A percentile compares a stretch with the other conserved stretches of the same genome.
Conservation (phyloP, 2,797 vertebrate genomes). For the Delichon dasypus region DNA sequence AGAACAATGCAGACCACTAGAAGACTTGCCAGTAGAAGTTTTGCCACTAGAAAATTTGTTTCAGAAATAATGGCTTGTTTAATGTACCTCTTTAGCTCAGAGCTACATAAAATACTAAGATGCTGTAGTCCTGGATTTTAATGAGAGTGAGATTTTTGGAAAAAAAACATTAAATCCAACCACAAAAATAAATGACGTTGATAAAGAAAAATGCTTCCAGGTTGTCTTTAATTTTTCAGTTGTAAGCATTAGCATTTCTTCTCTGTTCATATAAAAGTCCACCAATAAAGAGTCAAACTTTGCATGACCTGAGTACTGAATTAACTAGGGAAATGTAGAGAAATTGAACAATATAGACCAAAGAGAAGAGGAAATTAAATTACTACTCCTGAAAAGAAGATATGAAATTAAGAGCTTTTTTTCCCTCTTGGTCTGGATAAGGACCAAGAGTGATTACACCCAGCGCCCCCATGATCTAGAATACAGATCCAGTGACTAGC, state of each 20-base stretch:
- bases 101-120: background rate
- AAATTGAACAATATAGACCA: background rate
- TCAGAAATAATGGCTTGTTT: background rate
- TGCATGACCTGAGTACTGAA: background rate
- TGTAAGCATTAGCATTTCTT: background rate
- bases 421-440: background rate
- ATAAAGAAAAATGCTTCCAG: background rate
- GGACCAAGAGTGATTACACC: background rate
- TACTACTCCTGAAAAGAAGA: background rate
- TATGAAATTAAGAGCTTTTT: background rate
- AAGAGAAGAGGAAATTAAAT: background rate
- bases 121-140: background rate
- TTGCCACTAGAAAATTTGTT: background rate
- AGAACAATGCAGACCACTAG: constrained; percentile 12
- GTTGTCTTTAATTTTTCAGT: background rate
- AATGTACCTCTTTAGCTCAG: background rate
- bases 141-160: background rate
- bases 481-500: background rate
- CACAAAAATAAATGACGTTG: background rate
- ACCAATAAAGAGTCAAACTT: background rate
- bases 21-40: background rate
- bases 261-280: background rate
- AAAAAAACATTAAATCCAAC: background rate
- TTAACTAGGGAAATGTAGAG: background rate
- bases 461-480: background rate